Evolutionary conservation across 2,113 vertebrate genomes (phyloP).

Genomic region (Rynchops niger): DNA sequence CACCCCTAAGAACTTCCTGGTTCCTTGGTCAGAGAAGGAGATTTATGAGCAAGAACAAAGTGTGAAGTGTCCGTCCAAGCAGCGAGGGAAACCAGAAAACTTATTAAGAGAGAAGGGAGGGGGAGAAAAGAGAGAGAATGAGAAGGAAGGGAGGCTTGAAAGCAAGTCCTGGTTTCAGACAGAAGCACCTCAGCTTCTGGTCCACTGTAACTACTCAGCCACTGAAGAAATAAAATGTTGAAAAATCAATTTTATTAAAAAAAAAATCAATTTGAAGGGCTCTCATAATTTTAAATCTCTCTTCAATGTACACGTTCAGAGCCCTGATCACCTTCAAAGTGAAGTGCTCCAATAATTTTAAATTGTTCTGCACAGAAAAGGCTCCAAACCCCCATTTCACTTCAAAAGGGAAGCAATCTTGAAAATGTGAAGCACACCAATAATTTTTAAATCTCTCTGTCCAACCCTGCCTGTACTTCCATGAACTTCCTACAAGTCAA

Average conservation of each 20-base stretch:
- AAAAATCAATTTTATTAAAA: conserved; percentile 77
- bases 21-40: conserved; percentile 69
- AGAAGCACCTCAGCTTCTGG: conserved; percentile 40
- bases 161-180: conserved; percentile 10
- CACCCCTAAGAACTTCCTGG: conserved; percentile 77
- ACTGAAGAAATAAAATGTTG: conserved; percentile 70
- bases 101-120: conserved; percentile 38
- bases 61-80: conserved; percentile 70
- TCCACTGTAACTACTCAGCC: conserved; percentile 68
- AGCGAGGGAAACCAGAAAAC: conserved; percentile 61
- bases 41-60: conserved; percentile 79
- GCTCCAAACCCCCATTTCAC: neutral
- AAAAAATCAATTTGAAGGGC: conserved; percentile 72
- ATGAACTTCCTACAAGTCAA: neutral
- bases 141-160: neutral
- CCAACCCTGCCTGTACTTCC: neutral
- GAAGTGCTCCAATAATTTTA: conserved; percentile 66
- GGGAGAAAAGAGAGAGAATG: neutral
- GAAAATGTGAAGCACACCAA: conserved; percentile 26
- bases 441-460: conserved; percentile 31
- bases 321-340: conserved; percentile 67
- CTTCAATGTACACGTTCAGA: conserved; percentile 22
- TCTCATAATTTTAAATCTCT: conserved; percentile 72
- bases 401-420: conserved; percentile 63
- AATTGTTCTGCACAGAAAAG: conserved; percentile 47